Evolutionary conservation across 2,797 vertebrate genomes (phyloP), one percentile per base, ranked within the genome.

Genomic region (Bovichtus variegatus): DNA sequence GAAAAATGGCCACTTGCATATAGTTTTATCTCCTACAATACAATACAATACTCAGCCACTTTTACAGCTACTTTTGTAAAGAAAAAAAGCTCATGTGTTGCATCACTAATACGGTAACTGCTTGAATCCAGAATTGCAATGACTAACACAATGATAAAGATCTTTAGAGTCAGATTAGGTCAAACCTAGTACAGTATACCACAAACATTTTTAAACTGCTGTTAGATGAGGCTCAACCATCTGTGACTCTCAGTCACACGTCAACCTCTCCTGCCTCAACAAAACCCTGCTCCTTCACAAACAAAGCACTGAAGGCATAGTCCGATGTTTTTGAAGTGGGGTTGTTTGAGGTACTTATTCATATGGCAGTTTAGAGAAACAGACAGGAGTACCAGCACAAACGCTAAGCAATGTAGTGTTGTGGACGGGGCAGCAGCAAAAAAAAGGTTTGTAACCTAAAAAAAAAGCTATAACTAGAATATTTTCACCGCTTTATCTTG

Each of bases 221-320:
- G 25, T n/a, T 44, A 1, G 41, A 80, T 23, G 57, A 73, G 40
- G 31, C 19, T 69, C 51, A 58, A 4, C 34, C 53, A n/a, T 62
- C 21, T 61, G 34, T 57, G 74, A 43, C 50, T 78, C 59, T 87
- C 43, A 9, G 82, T 50, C 66, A 70, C 78, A 49, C 77, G 15
- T 65, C 60, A 59, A 34, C 50, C 29, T 6, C 43, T 73, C 59
- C 59, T 70, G 47, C 55, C 11, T 36, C 55, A 34, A 62, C 47
- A 78, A 78, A 83, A 66, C 65, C 53, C 23, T 47, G 44, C 25
- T 71, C 34, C n/a, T 36, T 12, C 10, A 76, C 49, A 59, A 53
- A 57, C 27, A 15, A 53, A 50, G 47, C 31, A 40, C 11, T 11
- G 8, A 34, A 34, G 31, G 31, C 31, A 34, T 34, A 34, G 2